Percentiles rank a stretch among this genome's conserved stretches.
Evolutionary conservation across 35 echinoderm and acorn worm genomes (phyloP).

Genomic region (Eucidaris tribuloides): DNA sequence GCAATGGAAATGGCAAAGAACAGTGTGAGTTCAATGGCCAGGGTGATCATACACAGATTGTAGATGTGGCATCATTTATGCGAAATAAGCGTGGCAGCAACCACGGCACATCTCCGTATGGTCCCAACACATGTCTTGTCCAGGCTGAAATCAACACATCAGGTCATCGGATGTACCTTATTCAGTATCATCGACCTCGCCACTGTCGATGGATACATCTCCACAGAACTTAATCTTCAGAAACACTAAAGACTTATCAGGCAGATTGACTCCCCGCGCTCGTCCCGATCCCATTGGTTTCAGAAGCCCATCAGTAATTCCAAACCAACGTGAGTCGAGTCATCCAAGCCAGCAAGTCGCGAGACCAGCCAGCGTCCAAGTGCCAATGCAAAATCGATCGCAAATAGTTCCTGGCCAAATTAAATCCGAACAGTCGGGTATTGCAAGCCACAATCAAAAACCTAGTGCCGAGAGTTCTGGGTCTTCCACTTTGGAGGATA

Average conservation of each 20-base stretch:
- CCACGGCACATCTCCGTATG: neutral
- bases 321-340: neutral
- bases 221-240: neutral
- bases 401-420: neutral
- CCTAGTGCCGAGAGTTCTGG: conserved; percentile 14
- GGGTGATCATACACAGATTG: conserved; percentile 36
- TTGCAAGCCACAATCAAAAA: neutral
- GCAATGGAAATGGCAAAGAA: conserved; percentile 69
- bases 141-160: conserved; percentile 51
- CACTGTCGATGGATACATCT: conserved; percentile 31
- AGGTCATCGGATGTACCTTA: conserved; percentile 62
- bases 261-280: conserved; percentile 72
- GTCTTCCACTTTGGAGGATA: conserved; percentile 13
- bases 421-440: neutral
- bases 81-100: conserved; percentile 43
- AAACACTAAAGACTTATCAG: conserved; percentile 22
- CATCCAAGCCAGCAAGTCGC: neutral
- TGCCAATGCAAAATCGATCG: neutral
- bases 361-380: conserved; percentile 28
- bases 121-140: conserved; percentile 33
- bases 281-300: conserved; percentile 86
- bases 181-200: conserved; percentile 54
- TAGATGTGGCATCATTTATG: conserved; percentile 82
- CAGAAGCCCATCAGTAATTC: conserved; percentile 14
- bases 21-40: conserved; percentile 36